Evolutionary conservation across 1,140 invertebrate genomes (phyloP).

Genomic region (Pseudoatta argentina): DNA sequence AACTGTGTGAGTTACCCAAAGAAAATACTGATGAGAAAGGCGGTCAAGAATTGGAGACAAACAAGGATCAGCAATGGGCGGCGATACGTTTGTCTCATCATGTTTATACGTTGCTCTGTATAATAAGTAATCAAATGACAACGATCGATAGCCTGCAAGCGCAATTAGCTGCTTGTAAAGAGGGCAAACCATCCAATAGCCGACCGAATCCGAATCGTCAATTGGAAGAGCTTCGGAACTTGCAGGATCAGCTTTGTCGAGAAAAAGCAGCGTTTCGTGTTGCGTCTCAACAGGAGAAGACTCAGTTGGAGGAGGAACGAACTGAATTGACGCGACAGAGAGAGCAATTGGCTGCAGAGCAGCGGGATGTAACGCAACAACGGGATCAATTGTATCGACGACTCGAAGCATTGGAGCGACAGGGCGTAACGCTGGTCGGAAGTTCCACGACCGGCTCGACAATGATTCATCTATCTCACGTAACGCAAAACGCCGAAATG

Average conservation of each 20-base stretch:
- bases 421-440: conserved; percentile 88
- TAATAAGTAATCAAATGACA: conserved; percentile 94
- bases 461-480: conserved; percentile 72
- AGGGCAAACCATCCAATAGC: conserved; percentile 86
- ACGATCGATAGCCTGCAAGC: conserved; percentile 92
- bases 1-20: conserved; percentile 68
- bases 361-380: conserved; percentile 94
- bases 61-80: conserved; percentile 89
- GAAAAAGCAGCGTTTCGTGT: conserved; percentile 93
- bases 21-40: conserved; percentile 73
- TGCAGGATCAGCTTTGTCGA: conserved; percentile 92
- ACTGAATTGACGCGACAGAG: conserved; percentile 87
- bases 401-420: conserved; percentile 91
- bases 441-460: conserved; percentile 81
- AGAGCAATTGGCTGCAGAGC: conserved; percentile 90
- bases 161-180: conserved; percentile 88
- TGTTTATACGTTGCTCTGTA: conserved; percentile 93
- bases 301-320: conserved; percentile 89
- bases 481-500: conserved; percentile 72
- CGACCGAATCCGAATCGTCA: conserved; percentile 87
- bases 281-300: conserved; percentile 88
- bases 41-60: conserved; percentile 70
- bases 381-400: conserved; percentile 94
- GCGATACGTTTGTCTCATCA: conserved; percentile 93
- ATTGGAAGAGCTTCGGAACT: conserved; percentile 91